phyloP scores from a whole-genome alignment of 1,140 invertebrate genomes.

The Lerema accius region DNA sequence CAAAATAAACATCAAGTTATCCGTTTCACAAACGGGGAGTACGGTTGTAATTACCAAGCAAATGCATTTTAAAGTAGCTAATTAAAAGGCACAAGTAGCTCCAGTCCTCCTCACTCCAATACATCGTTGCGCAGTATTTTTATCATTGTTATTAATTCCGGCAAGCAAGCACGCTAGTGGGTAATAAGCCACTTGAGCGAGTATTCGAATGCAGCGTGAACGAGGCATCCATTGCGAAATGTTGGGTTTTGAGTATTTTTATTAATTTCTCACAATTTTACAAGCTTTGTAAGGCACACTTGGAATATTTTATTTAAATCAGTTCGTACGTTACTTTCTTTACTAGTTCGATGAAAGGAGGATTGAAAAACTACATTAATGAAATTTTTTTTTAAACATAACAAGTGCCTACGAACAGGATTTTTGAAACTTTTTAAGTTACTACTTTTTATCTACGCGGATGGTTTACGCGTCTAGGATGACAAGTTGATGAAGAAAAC shows the following conservation, averaged over 20 bases:
- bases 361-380: no score
- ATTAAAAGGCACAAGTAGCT: slow-evolving; percentile 4
- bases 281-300: no score
- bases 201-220: slow-evolving; percentile 4
- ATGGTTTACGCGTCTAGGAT: no score
- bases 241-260: no score
- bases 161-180: slow-evolving; percentile 1
- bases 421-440: no score
- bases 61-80: slow-evolving; percentile 3
- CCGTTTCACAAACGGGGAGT: neutral
- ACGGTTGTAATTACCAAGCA: neutral
- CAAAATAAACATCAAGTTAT: neutral
- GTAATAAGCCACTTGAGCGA: slow-evolving; percentile 23
- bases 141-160: slow-evolving; percentile 17
- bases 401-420: no score
- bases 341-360: slow-evolving; percentile 2
- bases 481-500: no score
- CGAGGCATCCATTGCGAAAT: slow-evolving; percentile 12
- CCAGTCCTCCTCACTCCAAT: neutral
- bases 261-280: no score
- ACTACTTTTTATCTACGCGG: no score
- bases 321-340: slow-evolving; percentile 4
- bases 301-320: slow-evolving; percentile 12
- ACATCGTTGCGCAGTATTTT: slow-evolving; percentile 1
- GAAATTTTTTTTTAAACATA: no score